Conservation (phyloP, 2,797 vertebrate genomes). For the Picus viridis region DNA sequence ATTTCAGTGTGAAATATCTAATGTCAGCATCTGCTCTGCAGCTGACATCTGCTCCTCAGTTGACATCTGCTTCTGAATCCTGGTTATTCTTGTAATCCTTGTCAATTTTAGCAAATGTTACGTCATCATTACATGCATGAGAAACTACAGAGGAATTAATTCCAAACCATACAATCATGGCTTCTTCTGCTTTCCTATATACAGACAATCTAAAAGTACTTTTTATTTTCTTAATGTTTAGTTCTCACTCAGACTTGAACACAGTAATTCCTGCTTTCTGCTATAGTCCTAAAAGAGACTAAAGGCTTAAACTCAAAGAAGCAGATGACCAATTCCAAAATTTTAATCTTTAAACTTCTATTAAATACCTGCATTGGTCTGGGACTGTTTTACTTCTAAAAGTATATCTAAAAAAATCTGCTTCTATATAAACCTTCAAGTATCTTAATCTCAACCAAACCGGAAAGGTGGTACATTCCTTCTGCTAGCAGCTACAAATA, state of each 20-base stretch:
- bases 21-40: neutral
- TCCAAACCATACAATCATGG: neutral
- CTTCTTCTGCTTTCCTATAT: neutral
- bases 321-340: neutral
- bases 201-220: neutral
- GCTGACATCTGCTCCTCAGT: neutral
- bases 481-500: neutral
- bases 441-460: neutral
- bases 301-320: neutral
- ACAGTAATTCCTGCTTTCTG: neutral
- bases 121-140: neutral
- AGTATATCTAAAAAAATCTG: neutral
- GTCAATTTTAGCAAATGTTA: neutral
- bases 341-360: neutral
- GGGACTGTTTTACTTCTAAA: neutral
- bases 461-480: neutral
- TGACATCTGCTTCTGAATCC: constrained; percentile 19
- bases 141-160: neutral
- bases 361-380: neutral
- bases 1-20: neutral
- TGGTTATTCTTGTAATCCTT: neutral
- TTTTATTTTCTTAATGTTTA: neutral
- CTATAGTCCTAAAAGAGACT: neutral
- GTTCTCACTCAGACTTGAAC: neutral
- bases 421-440: neutral